phyloP scores from a whole-genome alignment of 2,113 vertebrate genomes.

The Embiotoca jacksoni region DNA sequence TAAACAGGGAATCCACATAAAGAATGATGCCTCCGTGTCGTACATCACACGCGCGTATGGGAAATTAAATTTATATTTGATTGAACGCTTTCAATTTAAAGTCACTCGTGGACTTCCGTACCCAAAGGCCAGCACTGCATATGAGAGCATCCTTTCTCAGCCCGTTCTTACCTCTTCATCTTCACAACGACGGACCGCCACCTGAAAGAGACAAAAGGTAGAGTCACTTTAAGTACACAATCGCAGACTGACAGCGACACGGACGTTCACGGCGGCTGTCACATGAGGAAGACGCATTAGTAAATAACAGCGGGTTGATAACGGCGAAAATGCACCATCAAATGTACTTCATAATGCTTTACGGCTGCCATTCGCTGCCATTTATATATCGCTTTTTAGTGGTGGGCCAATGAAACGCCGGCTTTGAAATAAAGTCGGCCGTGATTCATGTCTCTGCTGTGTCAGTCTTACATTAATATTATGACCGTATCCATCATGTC shows the following conservation, averaged over 20 bases:
- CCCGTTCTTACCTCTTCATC: not conserved
- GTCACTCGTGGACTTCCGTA: constrained; percentile 35
- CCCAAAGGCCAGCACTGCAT: constrained; percentile 36
- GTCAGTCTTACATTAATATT: constrained; percentile 89
- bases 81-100: constrained; percentile 74
- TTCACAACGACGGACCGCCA: constrained; percentile 1
- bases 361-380: constrained; percentile 80
- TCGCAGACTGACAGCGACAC: not conserved
- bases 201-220: constrained; percentile 42
- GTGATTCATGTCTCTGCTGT: constrained; percentile 86
- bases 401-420: constrained; percentile 82
- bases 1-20: constrained; percentile 10
- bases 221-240: constrained; percentile 7
- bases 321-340: constrained; percentile 82
- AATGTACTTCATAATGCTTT: constrained; percentile 83
- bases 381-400: constrained; percentile 88
- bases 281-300: constrained; percentile 72
- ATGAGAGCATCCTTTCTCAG: constrained; percentile 46
- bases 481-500: constrained; percentile 87
- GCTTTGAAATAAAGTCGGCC: constrained; percentile 85
- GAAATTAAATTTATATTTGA: constrained; percentile 71
- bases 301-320: constrained; percentile 84
- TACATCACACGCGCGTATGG: constrained; percentile 25
- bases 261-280: constrained; percentile 37
- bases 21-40: constrained; percentile 2